Evolutionary conservation across 2,888 invertebrate genomes (phyloP).

Genomic region (Dugesia japonica): DNA sequence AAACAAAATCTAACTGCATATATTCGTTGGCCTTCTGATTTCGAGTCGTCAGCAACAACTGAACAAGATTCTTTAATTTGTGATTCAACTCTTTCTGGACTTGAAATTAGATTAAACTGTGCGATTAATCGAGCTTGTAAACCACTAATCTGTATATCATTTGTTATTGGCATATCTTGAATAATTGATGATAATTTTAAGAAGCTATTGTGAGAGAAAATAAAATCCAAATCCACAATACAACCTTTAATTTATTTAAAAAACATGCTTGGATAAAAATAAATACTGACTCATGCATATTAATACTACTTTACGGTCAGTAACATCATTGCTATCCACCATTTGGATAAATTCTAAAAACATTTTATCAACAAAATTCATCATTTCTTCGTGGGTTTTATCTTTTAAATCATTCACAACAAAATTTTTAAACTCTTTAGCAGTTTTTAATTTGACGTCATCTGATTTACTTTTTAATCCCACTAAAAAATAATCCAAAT

Average conservation of each 20-base stretch:
- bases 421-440: constrained; percentile 71
- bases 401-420: constrained; percentile 72
- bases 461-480: constrained; percentile 27
- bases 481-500: constrained; percentile 24
- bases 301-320: background rate
- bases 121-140: constrained; percentile 26
- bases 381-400: constrained; percentile 72
- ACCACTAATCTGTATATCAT: constrained; percentile 24
- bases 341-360: constrained; percentile 76
- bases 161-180: constrained; percentile 12
- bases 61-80: constrained; percentile 26
- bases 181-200: background rate
- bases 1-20: constrained; percentile 1
- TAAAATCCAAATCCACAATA: constrained; percentile 27
- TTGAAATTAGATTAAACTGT: constrained; percentile 23
- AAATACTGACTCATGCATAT: constrained; percentile 25
- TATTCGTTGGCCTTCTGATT: constrained; percentile 10
- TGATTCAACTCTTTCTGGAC: constrained; percentile 22
- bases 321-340: background rate
- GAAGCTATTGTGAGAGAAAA: constrained; percentile 16
- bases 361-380: constrained; percentile 76
- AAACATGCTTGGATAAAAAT: no score
- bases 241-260: constrained; percentile 22
- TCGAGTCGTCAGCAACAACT: constrained; percentile 22
- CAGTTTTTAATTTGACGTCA: constrained; percentile 49